Percentiles rank a stretch among this genome's conserved stretches.
These are phyloP conservation scores for Marmota monax DNA, from an alignment of 2,113 vertebrate species.

Conservation along the genomic window DNA sequence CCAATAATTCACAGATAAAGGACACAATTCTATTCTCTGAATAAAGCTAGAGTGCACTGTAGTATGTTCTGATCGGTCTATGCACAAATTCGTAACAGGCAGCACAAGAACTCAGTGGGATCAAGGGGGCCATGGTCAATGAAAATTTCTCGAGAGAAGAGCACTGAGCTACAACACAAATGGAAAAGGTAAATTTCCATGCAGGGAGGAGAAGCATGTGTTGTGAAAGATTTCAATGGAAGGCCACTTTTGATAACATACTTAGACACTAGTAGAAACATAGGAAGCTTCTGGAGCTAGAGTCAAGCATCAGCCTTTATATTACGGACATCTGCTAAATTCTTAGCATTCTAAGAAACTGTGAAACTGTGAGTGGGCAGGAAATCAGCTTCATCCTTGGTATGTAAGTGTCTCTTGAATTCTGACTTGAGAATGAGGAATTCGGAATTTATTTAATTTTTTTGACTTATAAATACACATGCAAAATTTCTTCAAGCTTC, in stretches of 20 bases:
- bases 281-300: background rate
- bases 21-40: background rate
- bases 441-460: background rate
- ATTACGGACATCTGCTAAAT: background rate
- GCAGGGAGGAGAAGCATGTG: background rate
- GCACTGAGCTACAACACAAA: background rate
- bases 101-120: background rate
- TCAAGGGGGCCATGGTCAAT: background rate
- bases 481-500: background rate
- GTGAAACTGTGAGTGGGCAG: background rate
- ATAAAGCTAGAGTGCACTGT: background rate
- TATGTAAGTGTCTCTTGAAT: background rate
- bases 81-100: background rate
- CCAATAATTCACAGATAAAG: constrained; percentile 23
- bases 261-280: background rate
- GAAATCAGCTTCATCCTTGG: background rate
- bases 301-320: background rate
- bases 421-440: background rate
- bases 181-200: background rate
- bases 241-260: background rate
- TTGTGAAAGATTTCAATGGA: background rate
- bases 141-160: background rate
- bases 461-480: background rate
- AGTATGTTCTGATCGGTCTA: background rate
- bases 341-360: background rate